Conservation (phyloP, 1,140 invertebrate species). For the Tetramorium parvispinum region DNA sequence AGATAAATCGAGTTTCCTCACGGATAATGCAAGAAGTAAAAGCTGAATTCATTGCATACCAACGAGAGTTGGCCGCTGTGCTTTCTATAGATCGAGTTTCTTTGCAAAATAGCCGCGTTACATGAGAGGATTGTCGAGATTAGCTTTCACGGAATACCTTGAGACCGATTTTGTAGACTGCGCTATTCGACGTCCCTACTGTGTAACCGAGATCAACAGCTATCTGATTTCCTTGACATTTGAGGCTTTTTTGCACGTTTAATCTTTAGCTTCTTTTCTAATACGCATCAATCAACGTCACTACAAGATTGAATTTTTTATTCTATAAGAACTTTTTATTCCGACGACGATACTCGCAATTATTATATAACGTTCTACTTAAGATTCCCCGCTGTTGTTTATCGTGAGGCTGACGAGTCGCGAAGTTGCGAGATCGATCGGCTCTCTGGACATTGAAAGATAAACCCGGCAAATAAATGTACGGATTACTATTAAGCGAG, state of each 20-base stretch:
- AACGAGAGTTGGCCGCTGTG: background rate
- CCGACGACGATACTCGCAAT: background rate
- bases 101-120: background rate
- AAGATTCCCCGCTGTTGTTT: conserved; percentile 11
- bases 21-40: background rate
- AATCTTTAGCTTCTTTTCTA: background rate
- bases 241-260: background rate
- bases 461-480: background rate
- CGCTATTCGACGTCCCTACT: background rate
- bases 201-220: background rate
- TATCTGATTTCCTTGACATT: background rate
- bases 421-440: background rate
- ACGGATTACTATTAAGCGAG: background rate
- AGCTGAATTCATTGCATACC: background rate
- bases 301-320: background rate
- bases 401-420: background rate
- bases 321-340: conserved; percentile 2
- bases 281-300: conserved; percentile 32
- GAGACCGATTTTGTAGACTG: background rate
- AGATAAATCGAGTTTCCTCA: background rate
- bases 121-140: background rate
- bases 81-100: background rate
- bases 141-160: conserved; percentile 7
- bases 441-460: background rate
- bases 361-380: conserved; percentile 1